Base-by-base conservation (phyloP, 2,113 vertebrate species). In the Tragelaphus scriptus region DNA sequence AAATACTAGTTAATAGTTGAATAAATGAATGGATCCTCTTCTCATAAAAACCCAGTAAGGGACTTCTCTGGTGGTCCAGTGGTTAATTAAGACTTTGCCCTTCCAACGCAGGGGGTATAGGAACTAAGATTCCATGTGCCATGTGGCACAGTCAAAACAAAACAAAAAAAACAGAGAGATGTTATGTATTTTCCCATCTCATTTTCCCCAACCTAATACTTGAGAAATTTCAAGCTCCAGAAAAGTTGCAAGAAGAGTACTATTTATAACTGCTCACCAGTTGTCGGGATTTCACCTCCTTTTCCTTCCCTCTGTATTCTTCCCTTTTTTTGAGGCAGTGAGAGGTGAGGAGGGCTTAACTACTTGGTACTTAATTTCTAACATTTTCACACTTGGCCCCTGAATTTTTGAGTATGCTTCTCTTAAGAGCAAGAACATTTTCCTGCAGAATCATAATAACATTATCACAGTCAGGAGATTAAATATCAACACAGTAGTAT, bases 361-460 rank as follows among this genome's bases (percentile, higher is more conserved):
- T 53, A 56, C 56, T 68, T 87, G 36, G 56, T 28, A 91, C 47
- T 89, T 91, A 86, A n/a, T 96, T 92, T 65, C 36, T 21, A 84
- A 32, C 30, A 84, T 88, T 87, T 88, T 80, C 21, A 77, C 5
- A 17, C 40, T 84, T 87, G 56, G 28, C 49, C 49, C 44, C 56
- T 87, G 65, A 86, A 61, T 80, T n/a, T 36, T 90, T 68, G 16
- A 58, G 47, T 79, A 23, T 75, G 13, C 5, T 16, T 85, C n/a
- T 88, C 36, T 65, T 95, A 71, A 80, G 7, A 84, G 49, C 25
- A 58, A 58, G 13, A 71, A 3, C 55, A 17, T 87, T 77, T 94
- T 51, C 25, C 32, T 85, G 28, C 16, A 25, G 61, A 75, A 92
- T 2, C 13, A 9, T 75, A 51, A 56, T 58, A 79, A 92, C 25